Percentiles rank a stretch among this genome's conserved stretches.
These are phyloP conservation scores for Entelurus aequoreus DNA, from an alignment of 2,113 vertebrate species.

Conservation along the genomic window DNA sequence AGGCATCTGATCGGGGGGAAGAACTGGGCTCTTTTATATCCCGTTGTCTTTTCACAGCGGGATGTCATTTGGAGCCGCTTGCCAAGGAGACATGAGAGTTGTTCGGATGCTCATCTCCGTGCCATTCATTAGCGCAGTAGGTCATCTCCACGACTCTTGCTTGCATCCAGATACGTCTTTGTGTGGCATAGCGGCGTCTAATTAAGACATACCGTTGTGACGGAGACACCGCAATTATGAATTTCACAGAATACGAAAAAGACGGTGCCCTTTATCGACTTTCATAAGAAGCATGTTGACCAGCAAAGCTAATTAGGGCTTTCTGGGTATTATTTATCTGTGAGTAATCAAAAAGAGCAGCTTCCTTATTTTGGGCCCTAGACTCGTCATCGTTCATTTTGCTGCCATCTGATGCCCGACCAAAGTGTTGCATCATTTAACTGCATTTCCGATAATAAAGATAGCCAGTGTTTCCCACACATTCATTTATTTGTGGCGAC, in stretches of 20 bases:
- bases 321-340: slow-evolving; percentile 3
- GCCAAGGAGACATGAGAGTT: slow-evolving; percentile 7
- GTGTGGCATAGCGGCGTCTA: slow-evolving; percentile 19
- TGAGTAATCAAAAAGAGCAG: background rate
- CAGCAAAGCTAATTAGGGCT: slow-evolving; percentile 43
- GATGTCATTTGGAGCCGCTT: slow-evolving; percentile 36
- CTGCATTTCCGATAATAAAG: background rate
- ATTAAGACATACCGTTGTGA: slow-evolving; percentile 42
- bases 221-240: slow-evolving; percentile 37
- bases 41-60: background rate
- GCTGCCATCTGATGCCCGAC: slow-evolving; percentile 39
- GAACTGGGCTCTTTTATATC: slow-evolving; percentile 41
- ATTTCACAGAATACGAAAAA: slow-evolving; percentile 6
- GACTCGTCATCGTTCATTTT: background rate
- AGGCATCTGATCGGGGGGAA: slow-evolving; percentile 17
- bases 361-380: background rate
- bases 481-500: too few species aligned
- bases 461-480: slow-evolving; percentile 11
- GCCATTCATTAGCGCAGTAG: slow-evolving; percentile 41
- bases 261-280: slow-evolving; percentile 18
- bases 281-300: slow-evolving; percentile 2
- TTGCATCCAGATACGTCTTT: slow-evolving; percentile 39
- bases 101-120: slow-evolving; percentile 13
- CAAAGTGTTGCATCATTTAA: slow-evolving; percentile 22
- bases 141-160: slow-evolving; percentile 50